These are phyloP conservation scores for Cloeon dipterum DNA, from an alignment of 2,888 invertebrate genomes.

Conservation along the genomic window DNA sequence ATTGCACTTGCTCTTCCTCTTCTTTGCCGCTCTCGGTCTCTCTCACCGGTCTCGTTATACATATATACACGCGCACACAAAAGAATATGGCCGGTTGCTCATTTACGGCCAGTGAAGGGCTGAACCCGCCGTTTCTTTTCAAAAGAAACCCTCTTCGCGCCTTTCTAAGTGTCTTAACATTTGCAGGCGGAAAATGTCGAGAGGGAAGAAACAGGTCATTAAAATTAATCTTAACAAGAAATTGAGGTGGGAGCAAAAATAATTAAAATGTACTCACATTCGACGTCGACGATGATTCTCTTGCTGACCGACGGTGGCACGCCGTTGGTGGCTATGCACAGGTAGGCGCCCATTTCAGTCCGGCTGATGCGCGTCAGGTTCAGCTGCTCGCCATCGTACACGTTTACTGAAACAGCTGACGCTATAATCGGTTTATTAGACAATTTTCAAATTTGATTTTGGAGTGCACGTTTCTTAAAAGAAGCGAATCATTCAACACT, in stretches of 20 bases:
- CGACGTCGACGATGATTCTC: slow-evolving; percentile 73
- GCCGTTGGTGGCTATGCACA: slow-evolving; percentile 66
- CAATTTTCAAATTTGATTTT: too few species aligned
- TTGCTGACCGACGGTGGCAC: slow-evolving; percentile 82
- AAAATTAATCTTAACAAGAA: background rate
- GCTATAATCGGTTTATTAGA: too few species aligned
- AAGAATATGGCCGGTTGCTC: too few species aligned
- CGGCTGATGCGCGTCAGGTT: slow-evolving; percentile 69
- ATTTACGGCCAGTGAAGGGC: background rate
- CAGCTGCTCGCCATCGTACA: slow-evolving; percentile 65
- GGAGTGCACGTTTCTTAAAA: too few species aligned
- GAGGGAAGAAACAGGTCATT: too few species aligned
- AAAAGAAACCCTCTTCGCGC: background rate
- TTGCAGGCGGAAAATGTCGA: background rate
- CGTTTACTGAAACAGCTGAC: slow-evolving; percentile 38
- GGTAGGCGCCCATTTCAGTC: slow-evolving; percentile 68
- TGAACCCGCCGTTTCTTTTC: background rate
- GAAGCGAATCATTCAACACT: too few species aligned
- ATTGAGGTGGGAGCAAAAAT: too few species aligned
- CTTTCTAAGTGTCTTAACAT: background rate
- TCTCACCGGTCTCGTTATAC: too few species aligned
- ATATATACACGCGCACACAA: too few species aligned
- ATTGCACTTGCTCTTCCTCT: too few species aligned
- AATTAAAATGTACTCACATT: slow-evolving; percentile 40
- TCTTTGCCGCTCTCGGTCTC: too few species aligned